Base-by-base conservation (phyloP, 2,797 vertebrate species). In the Poeciliopsis infans region DNA sequence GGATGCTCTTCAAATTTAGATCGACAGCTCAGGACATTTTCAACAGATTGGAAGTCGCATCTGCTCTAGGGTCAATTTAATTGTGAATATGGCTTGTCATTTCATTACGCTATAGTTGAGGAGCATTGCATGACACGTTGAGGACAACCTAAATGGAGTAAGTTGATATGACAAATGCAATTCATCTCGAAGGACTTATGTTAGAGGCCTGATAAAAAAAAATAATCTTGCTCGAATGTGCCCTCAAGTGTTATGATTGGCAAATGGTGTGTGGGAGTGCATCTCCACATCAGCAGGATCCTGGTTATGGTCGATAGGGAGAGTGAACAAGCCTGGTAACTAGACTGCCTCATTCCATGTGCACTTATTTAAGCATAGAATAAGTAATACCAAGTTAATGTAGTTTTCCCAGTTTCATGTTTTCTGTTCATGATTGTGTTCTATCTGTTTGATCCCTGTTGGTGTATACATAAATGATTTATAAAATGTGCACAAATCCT, bases 251-350 rank as follows among this genome's bases (percentile, higher is more conserved):
- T 61, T 77, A 74, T 85, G 85, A 88, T 87, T 88, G 86, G 87
- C 45, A 79, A 84, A 91, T 83, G 59, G 64, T 25, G 41, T 74
- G 85, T 88, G 79, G 92, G 85, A 83, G 84, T 85, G 84, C 31
- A 46, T 85, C 78, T 86, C 49, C 18, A 87, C 51, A 49, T 90
- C 81, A 86, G 85, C 82, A 79, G 77, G 76, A 87, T 89, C 74
- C 87, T 89, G 88, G 83, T 83, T 82, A 85, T 39, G 77, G 75
- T 84, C 87, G 88, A 90, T 88, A 91, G 85, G 68, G 76, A 80
- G 70, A 86, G 49, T 71, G 72, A 91, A 88, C 61, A 83, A 86
- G 79, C 82, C 85, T 83, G 78, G 61, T 80, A 88, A 85, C 80
- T 80, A 84, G 87, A 89, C 86, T 91, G 79, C 72, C 74, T 73